These are phyloP conservation scores for Callosobruchus maculatus DNA, from an alignment of 2,888 invertebrate genomes.

Conservation along the genomic window DNA sequence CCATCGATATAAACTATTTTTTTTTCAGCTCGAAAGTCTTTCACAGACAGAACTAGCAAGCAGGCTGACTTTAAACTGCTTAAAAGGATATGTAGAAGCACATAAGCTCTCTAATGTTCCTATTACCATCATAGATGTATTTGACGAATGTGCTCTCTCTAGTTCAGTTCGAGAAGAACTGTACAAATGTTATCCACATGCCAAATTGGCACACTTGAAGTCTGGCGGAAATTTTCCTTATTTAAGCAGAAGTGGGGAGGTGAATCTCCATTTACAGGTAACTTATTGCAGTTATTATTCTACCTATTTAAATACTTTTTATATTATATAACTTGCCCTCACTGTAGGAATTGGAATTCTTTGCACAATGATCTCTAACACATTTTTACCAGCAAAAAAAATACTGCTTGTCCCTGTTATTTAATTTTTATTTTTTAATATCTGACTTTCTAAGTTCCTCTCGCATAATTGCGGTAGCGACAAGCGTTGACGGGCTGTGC, in stretches of 20 bases:
- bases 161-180: constrained; percentile 74
- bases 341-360: too few relatives aligned
- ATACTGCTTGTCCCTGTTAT: too few relatives aligned
- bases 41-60: constrained; percentile 82
- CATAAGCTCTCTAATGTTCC: constrained; percentile 65
- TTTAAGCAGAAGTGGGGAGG: constrained; percentile 81
- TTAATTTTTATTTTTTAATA: too few relatives aligned
- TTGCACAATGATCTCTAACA: too few relatives aligned
- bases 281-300: constrained; percentile 11
- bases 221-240: constrained; percentile 90
- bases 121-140: constrained; percentile 85
- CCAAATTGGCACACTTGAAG: constrained; percentile 82
- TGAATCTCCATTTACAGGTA: constrained; percentile 84
- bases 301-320: too few relatives aligned
- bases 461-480: too few relatives aligned
- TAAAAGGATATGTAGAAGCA: constrained; percentile 74
- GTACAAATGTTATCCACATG: constrained; percentile 81
- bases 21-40: constrained; percentile 70
- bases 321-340: too few relatives aligned
- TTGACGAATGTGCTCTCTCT: constrained; percentile 83
- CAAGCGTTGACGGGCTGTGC: too few relatives aligned
- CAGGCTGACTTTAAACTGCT: constrained; percentile 80
- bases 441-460: too few relatives aligned
- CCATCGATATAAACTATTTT: too few relatives aligned
- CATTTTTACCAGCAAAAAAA: too few relatives aligned